phyloP scores from a whole-genome alignment of 2,113 vertebrate species.

The Empidonax alnorum region DNA sequence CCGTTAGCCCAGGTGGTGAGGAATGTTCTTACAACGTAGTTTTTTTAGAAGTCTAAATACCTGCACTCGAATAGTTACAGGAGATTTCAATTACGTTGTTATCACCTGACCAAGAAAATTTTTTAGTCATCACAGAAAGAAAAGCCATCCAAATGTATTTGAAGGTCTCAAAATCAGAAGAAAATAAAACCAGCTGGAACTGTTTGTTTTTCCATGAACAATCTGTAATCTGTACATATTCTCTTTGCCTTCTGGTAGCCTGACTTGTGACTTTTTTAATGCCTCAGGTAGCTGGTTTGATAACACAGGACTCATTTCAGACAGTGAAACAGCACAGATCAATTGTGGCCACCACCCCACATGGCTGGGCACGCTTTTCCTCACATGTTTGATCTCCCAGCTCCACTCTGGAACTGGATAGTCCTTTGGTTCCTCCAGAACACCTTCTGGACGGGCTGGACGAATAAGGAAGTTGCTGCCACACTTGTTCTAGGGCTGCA shows the following conservation, averaged over 20 bases:
- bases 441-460: not conserved
- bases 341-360: not conserved
- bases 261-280: not conserved
- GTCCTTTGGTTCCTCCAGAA: not conserved
- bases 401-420: accelerated
- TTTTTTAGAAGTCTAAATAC: not conserved
- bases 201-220: not conserved
- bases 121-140: not conserved
- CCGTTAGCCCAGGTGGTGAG: not conserved
- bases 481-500: not conserved
- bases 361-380: too few relatives aligned
- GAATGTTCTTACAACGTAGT: not conserved
- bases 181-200: not conserved
- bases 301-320: not conserved
- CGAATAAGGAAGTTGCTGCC: not conserved
- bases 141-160: not conserved
- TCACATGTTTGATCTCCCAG: not conserved
- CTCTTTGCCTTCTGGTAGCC: not conserved
- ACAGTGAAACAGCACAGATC: not conserved
- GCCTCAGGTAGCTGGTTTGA: not conserved
- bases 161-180: not conserved
- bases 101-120: not conserved
- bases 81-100: not conserved
- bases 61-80: not conserved
- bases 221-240: not conserved